Conservation (phyloP, 1,140 invertebrate species). For the Dendroctonus ponderosae region DNA sequence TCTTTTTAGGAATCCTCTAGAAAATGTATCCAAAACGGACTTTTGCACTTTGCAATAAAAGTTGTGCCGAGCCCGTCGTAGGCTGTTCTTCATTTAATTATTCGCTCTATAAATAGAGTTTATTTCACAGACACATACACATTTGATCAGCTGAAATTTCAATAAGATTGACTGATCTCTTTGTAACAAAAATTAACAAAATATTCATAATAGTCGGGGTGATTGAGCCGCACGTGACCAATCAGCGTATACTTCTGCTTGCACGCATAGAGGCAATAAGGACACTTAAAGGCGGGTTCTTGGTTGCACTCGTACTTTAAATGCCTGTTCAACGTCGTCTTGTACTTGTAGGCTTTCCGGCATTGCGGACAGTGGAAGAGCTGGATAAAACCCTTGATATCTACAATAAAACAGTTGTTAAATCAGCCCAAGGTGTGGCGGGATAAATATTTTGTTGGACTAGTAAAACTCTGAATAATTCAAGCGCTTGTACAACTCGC, state of each 20-base stretch:
- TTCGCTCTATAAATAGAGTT: too few relatives aligned
- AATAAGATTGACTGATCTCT: too few relatives aligned
- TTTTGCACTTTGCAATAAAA: too few relatives aligned
- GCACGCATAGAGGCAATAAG: slow-evolving; percentile 49
- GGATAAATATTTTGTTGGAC: not conserved
- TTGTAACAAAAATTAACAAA: not conserved
- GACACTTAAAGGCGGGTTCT: slow-evolving; percentile 51
- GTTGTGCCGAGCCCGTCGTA: too few relatives aligned
- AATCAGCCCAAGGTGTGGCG: not conserved
- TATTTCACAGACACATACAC: too few relatives aligned
- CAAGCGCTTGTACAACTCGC: not conserved
- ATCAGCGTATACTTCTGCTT: slow-evolving; percentile 19
- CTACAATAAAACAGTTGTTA: not conserved
- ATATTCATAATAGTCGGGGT: not conserved
- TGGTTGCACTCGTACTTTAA: slow-evolving; percentile 42
- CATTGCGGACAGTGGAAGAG: slow-evolving; percentile 19
- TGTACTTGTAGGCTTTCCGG: slow-evolving; percentile 12
- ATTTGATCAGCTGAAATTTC: too few relatives aligned
- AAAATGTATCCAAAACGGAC: too few relatives aligned
- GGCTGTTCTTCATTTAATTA: too few relatives aligned
- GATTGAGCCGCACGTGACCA: slow-evolving; percentile 1
- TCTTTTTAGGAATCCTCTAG: too few relatives aligned
- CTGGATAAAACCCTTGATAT: not conserved
- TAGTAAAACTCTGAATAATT: not conserved
- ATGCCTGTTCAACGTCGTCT: slow-evolving; percentile 11